Evolutionary conservation across 1,140 invertebrate genomes (phyloP), one percentile per base, ranked within the genome.

Genomic region (Drosophila repletoides): DNA sequence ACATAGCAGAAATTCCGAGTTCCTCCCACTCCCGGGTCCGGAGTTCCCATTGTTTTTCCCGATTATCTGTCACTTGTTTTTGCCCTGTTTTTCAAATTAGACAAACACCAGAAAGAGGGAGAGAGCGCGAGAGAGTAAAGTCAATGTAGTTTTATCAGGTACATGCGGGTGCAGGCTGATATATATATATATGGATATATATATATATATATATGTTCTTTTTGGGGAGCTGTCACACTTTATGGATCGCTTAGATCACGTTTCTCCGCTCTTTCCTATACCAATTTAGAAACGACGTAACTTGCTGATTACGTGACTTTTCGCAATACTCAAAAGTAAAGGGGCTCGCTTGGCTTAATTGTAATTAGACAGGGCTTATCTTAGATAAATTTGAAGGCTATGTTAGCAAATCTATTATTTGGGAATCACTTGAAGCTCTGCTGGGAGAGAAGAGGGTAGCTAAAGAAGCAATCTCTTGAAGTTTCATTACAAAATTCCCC

Each of bases 41-140:
- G 43, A 63, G 56, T 68, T 63, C 43, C 64, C 46, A 46, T 7
- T 29, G 28, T 29, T 76, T 10, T 5, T n/a, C n/a, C 15, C n/a
- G 76, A 72, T 81, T 69, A 83, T 76, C 77, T 51, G 24, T 7
- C 28, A 43, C 10, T 55, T 60, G 55, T 59, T 59, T 33, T 52
- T 68, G 48, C 56, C 46, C 51, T 56, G 53, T 65, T 64, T 66
- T 67, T 81, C 77, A 67, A 80, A 80, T 80, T 80, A 80, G 72
- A 71, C 51, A 71, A 75, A 80, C 63, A 79, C 68, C 52, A 64
- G 48, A 55, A 24, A 12, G 31, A 52, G 74, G 33, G 17, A 22
- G n/a, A 26, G 26, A 10, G 15, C n/a, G n/a, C 5, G 12, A 22
- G 3, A 26, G 19, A 15, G 22, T 12, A 26, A 19, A 28, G 38